phyloP scores from a whole-genome alignment of 2,888 invertebrate species.

The Scelioninae gen. 2 region DNA sequence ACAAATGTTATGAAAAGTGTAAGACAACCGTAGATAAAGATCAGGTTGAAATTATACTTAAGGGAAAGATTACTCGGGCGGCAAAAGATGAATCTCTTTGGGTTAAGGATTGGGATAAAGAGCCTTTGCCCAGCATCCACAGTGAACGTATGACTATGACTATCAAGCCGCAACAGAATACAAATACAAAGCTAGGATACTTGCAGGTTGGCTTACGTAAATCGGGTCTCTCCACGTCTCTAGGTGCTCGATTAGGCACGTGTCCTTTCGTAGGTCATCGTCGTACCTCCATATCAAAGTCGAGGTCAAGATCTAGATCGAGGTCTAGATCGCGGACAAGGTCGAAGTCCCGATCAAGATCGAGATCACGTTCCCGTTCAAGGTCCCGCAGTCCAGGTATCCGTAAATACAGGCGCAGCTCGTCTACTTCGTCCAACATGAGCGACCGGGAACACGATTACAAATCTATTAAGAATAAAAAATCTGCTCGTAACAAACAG shows the following conservation, averaged over 20 bases:
- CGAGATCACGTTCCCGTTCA: conserved; percentile 72
- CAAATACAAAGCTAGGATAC: conserved; percentile 65
- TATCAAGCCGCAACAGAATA: conserved; percentile 79
- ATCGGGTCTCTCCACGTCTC: conserved; percentile 77
- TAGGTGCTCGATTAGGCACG: conserved; percentile 79
- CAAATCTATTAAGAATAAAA: conserved; percentile 69
- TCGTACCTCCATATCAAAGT: conserved; percentile 57
- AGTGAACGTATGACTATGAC: conserved; percentile 84
- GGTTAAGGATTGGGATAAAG: conserved; percentile 95
- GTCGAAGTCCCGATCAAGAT: conserved; percentile 73
- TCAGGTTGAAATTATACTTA: conserved; percentile 94
- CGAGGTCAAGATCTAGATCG: conserved; percentile 62
- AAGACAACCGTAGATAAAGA: conserved; percentile 92
- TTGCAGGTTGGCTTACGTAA: conserved; percentile 69
- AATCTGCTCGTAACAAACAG: conserved; percentile 64
- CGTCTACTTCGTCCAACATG: conserved; percentile 70
- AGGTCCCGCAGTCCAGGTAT: conserved; percentile 71
- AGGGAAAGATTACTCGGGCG: conserved; percentile 94
- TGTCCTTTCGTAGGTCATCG: conserved; percentile 74
- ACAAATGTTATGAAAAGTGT: conserved; percentile 94
- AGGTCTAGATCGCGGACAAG: conserved; percentile 68
- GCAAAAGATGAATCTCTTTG: conserved; percentile 91
- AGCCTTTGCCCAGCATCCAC: conserved; percentile 92
- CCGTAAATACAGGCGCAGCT: conserved; percentile 71
- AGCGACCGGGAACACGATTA: conserved; percentile 72